phyloP scores from a whole-genome alignment of 2,113 vertebrate genomes.

The Lipophrys pholis region DNA sequence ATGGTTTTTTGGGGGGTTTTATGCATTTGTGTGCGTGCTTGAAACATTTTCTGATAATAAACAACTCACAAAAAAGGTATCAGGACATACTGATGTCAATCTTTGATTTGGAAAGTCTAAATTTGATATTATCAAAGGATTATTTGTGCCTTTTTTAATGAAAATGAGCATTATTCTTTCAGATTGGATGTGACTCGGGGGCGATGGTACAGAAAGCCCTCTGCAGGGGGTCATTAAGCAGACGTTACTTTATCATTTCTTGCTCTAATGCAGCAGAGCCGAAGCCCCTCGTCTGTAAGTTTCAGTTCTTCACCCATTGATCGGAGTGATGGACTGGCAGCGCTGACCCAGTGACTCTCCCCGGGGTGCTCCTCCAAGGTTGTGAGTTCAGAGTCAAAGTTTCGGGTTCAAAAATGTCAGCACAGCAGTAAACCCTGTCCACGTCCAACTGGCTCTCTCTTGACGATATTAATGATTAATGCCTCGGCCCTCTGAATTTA shows the following conservation, averaged over 20 bases:
- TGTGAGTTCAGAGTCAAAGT: conserved; percentile 35
- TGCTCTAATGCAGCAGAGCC: background rate
- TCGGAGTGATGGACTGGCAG: conserved; percentile 9
- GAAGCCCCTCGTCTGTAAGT: background rate
- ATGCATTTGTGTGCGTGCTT: too few species aligned
- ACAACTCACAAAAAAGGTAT: too few species aligned
- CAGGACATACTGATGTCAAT: too few species aligned
- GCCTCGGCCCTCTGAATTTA: conserved; percentile 36
- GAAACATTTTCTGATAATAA: too few species aligned
- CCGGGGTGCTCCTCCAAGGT: background rate
- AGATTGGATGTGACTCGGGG: background rate
- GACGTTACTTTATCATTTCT: background rate
- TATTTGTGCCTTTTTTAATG: too few species aligned
- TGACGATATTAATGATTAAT: conserved; percentile 53
- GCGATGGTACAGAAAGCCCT: background rate
- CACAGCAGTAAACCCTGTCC: conserved; percentile 21
- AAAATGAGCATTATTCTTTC: too few species aligned
- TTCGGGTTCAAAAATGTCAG: conserved; percentile 44
- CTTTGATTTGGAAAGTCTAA: too few species aligned
- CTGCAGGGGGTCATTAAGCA: background rate
- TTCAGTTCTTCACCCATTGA: conserved; percentile 19
- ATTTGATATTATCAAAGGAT: too few species aligned
- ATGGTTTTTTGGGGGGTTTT: too few species aligned
- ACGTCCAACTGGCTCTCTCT: conserved; percentile 34
- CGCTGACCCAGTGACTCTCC: conserved; percentile 6